Conservation (phyloP, 2,113 vertebrate genomes). For the Gadus chalcogrammus region DNA sequence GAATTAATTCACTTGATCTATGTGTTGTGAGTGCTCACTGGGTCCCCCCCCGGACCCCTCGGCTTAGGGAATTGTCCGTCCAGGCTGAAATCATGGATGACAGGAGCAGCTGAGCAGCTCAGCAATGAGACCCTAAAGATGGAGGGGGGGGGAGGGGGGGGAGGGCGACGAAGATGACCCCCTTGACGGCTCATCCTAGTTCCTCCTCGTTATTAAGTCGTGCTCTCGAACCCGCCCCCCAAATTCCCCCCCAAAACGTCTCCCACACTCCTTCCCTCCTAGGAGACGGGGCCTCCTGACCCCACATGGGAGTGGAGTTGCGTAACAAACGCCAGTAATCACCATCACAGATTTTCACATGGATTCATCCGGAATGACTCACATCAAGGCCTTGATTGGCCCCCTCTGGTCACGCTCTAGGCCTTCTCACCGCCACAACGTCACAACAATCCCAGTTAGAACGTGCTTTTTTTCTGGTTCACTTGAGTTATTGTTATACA, state of each 20-base stretch:
- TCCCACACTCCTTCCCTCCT: slow-evolving; percentile 5
- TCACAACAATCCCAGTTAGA: too few species aligned
- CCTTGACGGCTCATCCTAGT: slow-evolving; percentile 45
- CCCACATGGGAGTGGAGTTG: too few species aligned
- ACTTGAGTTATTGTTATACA: too few species aligned
- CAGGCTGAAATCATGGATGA: slow-evolving; percentile 71
- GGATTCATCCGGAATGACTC: background rate
- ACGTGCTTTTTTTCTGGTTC: too few species aligned
- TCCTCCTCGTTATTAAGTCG: slow-evolving; percentile 47
- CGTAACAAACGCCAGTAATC: too few species aligned
- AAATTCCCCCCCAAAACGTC: slow-evolving; percentile 26
- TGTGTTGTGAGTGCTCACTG: slow-evolving; percentile 52
- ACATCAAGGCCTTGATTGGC: background rate
- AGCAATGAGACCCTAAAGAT: background rate
- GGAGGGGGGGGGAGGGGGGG: too few species aligned
- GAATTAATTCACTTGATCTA: slow-evolving; percentile 69
- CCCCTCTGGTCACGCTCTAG: too few species aligned
- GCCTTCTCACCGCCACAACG: too few species aligned
- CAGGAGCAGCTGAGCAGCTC: slow-evolving; percentile 65
- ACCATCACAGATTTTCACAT: background rate
- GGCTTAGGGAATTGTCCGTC: slow-evolving; percentile 62
- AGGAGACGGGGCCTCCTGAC: too few species aligned
- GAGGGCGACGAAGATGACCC: slow-evolving; percentile 32
- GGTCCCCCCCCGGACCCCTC: too few species aligned
- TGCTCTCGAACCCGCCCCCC: slow-evolving; percentile 21